phyloP scores from a whole-genome alignment of 2,797 vertebrate genomes.

The Spea hammondii region DNA sequence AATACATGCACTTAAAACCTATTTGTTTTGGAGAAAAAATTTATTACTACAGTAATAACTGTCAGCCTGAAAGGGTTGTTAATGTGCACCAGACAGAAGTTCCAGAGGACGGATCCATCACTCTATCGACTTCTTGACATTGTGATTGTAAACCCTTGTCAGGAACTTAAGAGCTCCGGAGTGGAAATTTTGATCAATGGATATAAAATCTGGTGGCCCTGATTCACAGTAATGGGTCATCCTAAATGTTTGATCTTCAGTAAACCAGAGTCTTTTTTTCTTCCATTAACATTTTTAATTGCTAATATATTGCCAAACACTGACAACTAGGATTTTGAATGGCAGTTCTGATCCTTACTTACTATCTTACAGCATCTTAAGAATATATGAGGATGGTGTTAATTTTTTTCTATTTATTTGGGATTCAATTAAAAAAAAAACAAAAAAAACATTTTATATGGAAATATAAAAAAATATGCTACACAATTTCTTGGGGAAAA shows the following conservation, averaged over 20 bases:
- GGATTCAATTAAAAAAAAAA: too few relatives aligned
- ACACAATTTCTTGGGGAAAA: too few relatives aligned
- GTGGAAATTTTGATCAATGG: slow-evolving; percentile 74
- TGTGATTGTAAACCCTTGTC: slow-evolving; percentile 83
- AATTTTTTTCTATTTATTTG: too few relatives aligned
- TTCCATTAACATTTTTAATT: background rate
- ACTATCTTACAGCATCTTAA: too few relatives aligned
- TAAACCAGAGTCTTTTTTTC: background rate
- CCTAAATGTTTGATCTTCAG: slow-evolving; percentile 76
- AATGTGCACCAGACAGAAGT: slow-evolving; percentile 79
- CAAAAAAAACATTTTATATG: too few relatives aligned
- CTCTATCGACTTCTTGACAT: slow-evolving; percentile 86
- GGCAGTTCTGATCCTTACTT: too few relatives aligned
- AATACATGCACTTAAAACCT: slow-evolving; percentile 77
- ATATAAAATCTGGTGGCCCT: slow-evolving; percentile 73
- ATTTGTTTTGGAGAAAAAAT: slow-evolving; percentile 82
- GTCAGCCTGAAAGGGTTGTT: slow-evolving; percentile 80
- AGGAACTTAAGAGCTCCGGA: slow-evolving; percentile 78
- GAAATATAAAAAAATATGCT: too few relatives aligned
- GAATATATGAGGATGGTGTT: too few relatives aligned
- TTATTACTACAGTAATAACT: slow-evolving; percentile 92
- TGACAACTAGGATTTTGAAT: too few relatives aligned
- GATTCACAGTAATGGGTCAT: slow-evolving; percentile 75
- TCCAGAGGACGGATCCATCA: slow-evolving; percentile 81
- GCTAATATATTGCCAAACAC: too few relatives aligned